Conservation (phyloP, 1,140 invertebrate species). For the Drosophila cardini region DNA sequence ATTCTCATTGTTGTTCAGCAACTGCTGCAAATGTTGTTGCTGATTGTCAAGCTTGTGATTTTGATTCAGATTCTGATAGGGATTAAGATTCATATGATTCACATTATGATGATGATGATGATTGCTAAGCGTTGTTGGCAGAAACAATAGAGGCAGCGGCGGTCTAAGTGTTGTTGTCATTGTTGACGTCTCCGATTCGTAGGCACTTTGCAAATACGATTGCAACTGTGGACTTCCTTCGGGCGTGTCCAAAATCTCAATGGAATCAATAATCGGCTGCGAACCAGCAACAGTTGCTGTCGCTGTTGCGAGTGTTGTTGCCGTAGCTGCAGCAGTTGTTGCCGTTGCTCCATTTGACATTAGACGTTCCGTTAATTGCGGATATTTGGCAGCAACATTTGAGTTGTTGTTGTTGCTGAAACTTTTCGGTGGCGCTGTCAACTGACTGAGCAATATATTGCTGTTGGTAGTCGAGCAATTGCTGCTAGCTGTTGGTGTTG, state of each 20-base stretch:
- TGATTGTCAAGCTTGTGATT: conserved; percentile 49
- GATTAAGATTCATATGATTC: conserved; percentile 38
- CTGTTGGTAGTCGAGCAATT: conserved; percentile 42
- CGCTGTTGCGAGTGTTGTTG: background rate
- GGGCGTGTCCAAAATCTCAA: conserved; percentile 80
- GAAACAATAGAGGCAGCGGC: background rate
- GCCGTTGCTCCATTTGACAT: conserved; percentile 67
- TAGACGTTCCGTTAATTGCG: conserved; percentile 73
- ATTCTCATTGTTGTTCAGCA: conserved; percentile 67
- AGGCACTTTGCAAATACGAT: conserved; percentile 47
- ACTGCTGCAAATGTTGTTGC: conserved; percentile 22
- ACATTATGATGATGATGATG: conserved; percentile 27
- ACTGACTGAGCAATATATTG: conserved; percentile 68
- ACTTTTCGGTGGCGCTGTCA: conserved; percentile 70
- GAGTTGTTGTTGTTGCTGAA: conserved; percentile 47
- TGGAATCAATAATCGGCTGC: conserved; percentile 70
- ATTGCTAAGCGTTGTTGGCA: conserved; percentile 47
- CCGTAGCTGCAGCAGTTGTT: background rate
- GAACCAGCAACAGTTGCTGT: conserved; percentile 29
- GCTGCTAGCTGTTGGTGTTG: background rate
- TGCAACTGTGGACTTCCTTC: conserved; percentile 70
- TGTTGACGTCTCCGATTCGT: conserved; percentile 37
- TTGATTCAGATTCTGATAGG: conserved; percentile 33
- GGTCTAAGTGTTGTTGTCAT: background rate
- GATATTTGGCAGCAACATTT: conserved; percentile 63